Evolutionary conservation across 2,113 vertebrate species (phyloP).

Genomic region (Rhegmatorhina hoffmannsi): DNA sequence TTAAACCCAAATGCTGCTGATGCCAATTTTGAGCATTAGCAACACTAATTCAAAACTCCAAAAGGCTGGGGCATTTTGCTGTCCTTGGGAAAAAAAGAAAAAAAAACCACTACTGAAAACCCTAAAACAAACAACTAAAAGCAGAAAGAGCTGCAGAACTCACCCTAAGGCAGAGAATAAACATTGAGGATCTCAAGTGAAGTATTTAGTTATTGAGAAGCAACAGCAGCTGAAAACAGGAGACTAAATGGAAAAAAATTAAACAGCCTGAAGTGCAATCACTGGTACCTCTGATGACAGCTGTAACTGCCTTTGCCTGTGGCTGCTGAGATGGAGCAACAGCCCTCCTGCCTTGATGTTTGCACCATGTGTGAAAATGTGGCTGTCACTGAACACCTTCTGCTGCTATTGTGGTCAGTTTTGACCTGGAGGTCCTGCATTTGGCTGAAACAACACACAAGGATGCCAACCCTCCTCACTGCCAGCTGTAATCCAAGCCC

Average conservation of each 20-base stretch:
- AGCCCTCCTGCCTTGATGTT: background rate
- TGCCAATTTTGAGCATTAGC: slow-evolving; percentile 28
- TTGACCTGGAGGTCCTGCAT: background rate
- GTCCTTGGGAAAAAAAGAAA: background rate
- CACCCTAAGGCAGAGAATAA: slow-evolving; percentile 23
- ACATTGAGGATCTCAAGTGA: slow-evolving; percentile 4
- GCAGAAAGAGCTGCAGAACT: slow-evolving; percentile 13
- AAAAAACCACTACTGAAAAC: background rate
- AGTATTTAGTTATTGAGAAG: slow-evolving; percentile 25
- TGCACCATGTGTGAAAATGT: background rate
- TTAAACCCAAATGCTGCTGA: background rate
- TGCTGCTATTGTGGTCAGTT: background rate
- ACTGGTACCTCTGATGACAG: background rate
- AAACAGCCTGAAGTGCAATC: background rate
- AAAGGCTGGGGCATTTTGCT: slow-evolving; percentile 1
- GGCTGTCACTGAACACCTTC: background rate
- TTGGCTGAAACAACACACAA: background rate
- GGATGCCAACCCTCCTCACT: background rate
- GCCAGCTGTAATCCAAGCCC: background rate
- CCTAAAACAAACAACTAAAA: background rate
- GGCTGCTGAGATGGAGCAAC: background rate
- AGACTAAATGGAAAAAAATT: background rate
- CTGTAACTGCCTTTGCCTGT: background rate
- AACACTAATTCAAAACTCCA: slow-evolving; percentile 5
- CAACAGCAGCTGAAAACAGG: slow-evolving; percentile 3